Base-by-base conservation (phyloP, 2,113 vertebrate species). In the Sylvietta virens region DNA sequence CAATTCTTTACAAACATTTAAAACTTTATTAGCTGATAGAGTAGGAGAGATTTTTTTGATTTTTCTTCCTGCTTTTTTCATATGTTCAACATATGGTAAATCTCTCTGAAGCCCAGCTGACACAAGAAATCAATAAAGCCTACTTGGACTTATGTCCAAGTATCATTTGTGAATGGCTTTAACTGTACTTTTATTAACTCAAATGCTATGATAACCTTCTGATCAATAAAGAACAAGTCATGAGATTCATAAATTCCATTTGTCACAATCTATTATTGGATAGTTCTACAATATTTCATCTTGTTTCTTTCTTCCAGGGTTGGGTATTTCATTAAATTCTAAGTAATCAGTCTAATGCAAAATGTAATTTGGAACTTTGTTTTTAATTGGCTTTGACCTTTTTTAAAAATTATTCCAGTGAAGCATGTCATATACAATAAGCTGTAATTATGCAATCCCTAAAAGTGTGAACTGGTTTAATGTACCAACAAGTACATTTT, bases 31-130 rank as follows among this genome's bases (percentile, higher is more conserved):
- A 91, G 84, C 91, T 96, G 95, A 93, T 84, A 86, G 83, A 72
- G 73, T 71, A 96, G 69, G 54, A 81, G 81, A 93, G 33, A 30
- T 70, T 71, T 47, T 51, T 94, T 96, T 97, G 90, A 58, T 94
- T 96, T 96, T 97, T 94, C 42, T 92, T 94, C 95, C 90, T 97
- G 88, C 70, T 94, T 19, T 96, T 97, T 97, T 93, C 94, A 87
- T 96, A 95, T 98, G 95, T 96, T 96, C 92, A 97, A 96, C 98
- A 98, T 94, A 96, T 97, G 96, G 93, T 90, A 37, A 81, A 64
- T 54, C 74, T 91, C 57, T 94, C 90, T 96, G 92, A 97, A 97
- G 95, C 92, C 81, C 51, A 71, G 56, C 72, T 95, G 94, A 97
- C 79, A 88, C n/a, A 79, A 84, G 57, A 96, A 96, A 96, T 91